A percentile compares a stretch with the other conserved stretches of the same genome.
Evolutionary conservation across 2,888 invertebrate species (phyloP).

Genomic region (Tholera decimalis): DNA sequence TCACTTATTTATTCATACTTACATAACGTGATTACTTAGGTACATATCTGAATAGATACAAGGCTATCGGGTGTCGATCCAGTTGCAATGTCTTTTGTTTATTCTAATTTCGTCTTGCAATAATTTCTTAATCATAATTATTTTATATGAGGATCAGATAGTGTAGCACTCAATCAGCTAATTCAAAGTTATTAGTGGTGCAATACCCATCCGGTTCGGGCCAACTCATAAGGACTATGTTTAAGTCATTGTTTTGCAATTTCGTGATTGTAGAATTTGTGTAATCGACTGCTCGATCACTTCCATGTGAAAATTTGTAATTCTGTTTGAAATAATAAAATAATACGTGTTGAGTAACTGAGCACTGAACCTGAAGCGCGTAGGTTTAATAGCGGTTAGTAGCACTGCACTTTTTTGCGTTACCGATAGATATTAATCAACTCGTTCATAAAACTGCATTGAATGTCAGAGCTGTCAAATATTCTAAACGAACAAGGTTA

Average conservation of each 20-base stretch:
- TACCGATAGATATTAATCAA: slow-evolving; percentile 12
- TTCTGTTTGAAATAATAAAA: slow-evolving; percentile 23
- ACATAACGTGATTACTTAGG: slow-evolving; percentile 32
- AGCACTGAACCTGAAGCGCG: slow-evolving; percentile 18
- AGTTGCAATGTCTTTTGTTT: slow-evolving; percentile 22
- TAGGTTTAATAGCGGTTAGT: background rate
- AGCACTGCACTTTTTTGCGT: slow-evolving; percentile 4
- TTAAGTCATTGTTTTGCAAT: slow-evolving; percentile 46
- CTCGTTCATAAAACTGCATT: slow-evolving; percentile 11
- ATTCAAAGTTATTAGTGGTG: slow-evolving; percentile 20
- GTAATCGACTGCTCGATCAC: slow-evolving; percentile 35
- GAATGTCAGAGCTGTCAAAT: slow-evolving; percentile 22
- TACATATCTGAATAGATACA: slow-evolving; percentile 48
- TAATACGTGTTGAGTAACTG: slow-evolving; percentile 17
- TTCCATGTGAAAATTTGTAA: slow-evolving; percentile 44
- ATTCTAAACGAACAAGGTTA: background rate
- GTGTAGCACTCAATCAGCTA: slow-evolving; percentile 15
- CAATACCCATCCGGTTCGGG: slow-evolving; percentile 12
- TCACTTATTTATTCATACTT: slow-evolving; percentile 40
- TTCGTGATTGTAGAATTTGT: slow-evolving; percentile 31
- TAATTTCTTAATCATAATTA: slow-evolving; percentile 15
- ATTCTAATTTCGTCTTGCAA: slow-evolving; percentile 27
- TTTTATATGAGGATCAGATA: slow-evolving; percentile 21
- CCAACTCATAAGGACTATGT: slow-evolving; percentile 35
- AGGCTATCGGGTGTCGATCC: slow-evolving; percentile 34